Conservation (phyloP, 2,797 vertebrate genomes). For the Myotis findleyi region DNA sequence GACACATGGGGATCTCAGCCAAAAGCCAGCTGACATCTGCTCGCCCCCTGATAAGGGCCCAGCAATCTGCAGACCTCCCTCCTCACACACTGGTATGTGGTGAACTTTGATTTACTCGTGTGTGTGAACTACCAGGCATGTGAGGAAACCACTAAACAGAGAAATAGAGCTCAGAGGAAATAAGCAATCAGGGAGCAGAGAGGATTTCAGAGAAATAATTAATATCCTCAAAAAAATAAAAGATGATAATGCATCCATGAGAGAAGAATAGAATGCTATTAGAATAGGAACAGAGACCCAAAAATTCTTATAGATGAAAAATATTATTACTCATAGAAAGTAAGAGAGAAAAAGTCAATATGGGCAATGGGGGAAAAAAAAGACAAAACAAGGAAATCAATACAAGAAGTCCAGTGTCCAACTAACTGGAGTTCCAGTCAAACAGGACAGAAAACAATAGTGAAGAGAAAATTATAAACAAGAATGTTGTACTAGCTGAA, state of each 20-base stretch:
- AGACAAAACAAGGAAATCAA: conserved; percentile 11
- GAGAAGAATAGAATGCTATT: not conserved
- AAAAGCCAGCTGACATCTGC: not conserved
- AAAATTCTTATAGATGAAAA: conserved; percentile 38
- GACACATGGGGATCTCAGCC: not conserved
- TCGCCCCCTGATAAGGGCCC: not conserved
- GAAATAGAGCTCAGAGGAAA: not conserved
- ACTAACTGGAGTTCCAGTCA: not conserved
- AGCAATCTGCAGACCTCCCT: not conserved
- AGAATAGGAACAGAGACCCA: not conserved
- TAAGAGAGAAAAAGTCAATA: not conserved
- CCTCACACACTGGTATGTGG: rapidly evolving
- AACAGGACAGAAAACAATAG: not conserved
- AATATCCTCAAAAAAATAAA: not conserved
- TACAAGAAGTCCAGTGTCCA: not conserved
- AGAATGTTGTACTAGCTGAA: not conserved
- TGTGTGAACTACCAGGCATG: not conserved
- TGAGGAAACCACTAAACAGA: not conserved
- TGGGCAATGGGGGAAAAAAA: not conserved
- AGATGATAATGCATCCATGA: not conserved
- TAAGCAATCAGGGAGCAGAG: not conserved
- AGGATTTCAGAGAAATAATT: conserved; percentile 11
- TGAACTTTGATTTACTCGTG: not conserved
- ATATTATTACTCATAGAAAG: not conserved
- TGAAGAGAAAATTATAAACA: conserved; percentile 38